These are phyloP conservation scores for Peromyscus californicus DNA, from an alignment of 2,113 vertebrate genomes.

Conservation along the genomic window DNA sequence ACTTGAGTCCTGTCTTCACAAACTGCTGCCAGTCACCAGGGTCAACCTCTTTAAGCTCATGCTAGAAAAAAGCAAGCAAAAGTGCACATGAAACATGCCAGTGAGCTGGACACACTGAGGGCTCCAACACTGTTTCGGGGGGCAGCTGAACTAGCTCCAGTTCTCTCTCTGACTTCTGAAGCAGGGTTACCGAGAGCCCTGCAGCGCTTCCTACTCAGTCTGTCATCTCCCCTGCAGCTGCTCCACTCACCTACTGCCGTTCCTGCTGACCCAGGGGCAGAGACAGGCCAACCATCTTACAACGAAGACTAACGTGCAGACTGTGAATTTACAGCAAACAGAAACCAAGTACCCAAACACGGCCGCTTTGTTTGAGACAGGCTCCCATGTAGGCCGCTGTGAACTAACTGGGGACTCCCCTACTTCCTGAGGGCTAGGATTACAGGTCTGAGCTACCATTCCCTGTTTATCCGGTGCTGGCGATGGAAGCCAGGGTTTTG, in stretches of 20 bases:
- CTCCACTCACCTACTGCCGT: neutral
- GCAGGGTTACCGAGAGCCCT: too few species aligned
- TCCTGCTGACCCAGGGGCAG: neutral
- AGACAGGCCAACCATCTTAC: neutral
- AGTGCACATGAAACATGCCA: neutral
- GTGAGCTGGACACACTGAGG: neutral
- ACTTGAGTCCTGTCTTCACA: conserved; percentile 94
- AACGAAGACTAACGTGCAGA: neutral
- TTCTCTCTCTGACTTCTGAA: neutral
- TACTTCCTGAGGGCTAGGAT: neutral
- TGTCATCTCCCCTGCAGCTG: neutral
- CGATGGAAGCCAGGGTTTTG: neutral
- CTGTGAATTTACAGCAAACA: neutral
- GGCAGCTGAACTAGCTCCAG: neutral
- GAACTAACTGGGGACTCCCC: neutral
- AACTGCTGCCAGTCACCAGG: conserved; percentile 93
- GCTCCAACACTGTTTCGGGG: neutral
- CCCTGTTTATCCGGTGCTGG: neutral
- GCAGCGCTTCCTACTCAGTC: neutral
- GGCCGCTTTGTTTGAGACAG: neutral
- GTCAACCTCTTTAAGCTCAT: conserved; percentile 85
- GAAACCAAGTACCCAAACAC: neutral
- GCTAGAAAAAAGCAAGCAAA: conserved; percentile 82
- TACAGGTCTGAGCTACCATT: neutral
- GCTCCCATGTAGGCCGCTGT: neutral